These are phyloP conservation scores for Eupithecia subfuscata DNA, from an alignment of 2,888 invertebrate species.

Conservation along the genomic window DNA sequence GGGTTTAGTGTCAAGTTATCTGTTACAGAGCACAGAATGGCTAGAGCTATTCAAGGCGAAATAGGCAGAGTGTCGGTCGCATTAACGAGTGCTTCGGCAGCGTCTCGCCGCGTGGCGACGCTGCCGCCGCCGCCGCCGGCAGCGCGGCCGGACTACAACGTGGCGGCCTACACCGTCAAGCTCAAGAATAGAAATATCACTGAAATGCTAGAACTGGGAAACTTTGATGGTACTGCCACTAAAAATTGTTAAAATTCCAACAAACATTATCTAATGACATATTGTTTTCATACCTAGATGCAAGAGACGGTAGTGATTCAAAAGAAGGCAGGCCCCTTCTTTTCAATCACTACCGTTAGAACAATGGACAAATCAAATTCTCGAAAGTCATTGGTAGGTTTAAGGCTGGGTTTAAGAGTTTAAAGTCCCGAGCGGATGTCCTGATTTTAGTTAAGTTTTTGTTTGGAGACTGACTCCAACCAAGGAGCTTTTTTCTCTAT, in stretches of 20 bases:
- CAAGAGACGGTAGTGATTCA: too few species aligned
- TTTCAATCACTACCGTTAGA: too few species aligned
- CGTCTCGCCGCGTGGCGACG: not conserved
- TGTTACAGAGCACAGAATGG: not conserved
- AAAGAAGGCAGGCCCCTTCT: too few species aligned
- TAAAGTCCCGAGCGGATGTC: not conserved
- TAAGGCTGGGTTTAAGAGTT: too few species aligned
- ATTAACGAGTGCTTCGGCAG: not conserved
- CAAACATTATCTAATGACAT: not conserved
- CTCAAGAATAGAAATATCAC: not conserved
- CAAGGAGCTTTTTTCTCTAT: too few species aligned
- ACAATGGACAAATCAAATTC: too few species aligned
- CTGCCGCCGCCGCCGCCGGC: not conserved
- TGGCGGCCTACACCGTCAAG: not conserved
- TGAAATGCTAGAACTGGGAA: conserved; percentile 5
- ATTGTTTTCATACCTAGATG: too few species aligned
- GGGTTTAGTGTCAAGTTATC: not conserved
- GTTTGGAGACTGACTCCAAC: too few species aligned
- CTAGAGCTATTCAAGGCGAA: not conserved
- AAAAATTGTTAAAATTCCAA: not conserved
- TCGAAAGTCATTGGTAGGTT: too few species aligned
- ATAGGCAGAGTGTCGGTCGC: not conserved
- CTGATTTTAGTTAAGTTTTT: too few species aligned
- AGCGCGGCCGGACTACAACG: not conserved
- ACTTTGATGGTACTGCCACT: not conserved